These are phyloP conservation scores for Mimachlamys varia DNA, from an alignment of 2,888 invertebrate species.

Conservation along the genomic window DNA sequence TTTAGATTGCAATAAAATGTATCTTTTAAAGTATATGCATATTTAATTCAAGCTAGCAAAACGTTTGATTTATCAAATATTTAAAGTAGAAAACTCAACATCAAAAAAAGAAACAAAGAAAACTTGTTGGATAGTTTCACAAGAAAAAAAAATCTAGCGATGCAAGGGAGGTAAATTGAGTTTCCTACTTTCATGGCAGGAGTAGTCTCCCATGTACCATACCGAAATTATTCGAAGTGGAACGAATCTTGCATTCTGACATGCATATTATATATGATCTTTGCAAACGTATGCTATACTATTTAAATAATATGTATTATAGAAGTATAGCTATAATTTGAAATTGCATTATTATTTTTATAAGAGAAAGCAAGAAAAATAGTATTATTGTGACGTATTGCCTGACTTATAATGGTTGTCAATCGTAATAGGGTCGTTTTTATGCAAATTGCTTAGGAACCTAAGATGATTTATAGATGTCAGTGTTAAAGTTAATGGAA, in stretches of 20 bases:
- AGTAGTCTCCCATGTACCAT: constrained; percentile 28
- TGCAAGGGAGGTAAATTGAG: constrained; percentile 3
- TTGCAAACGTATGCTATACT: neutral
- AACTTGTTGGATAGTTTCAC: neutral
- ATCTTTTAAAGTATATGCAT: neutral
- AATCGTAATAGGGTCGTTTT: neutral
- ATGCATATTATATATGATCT: too few species aligned
- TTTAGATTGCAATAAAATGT: neutral
- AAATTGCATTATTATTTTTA: neutral
- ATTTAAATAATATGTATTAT: neutral
- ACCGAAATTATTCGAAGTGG: neutral
- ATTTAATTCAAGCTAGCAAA: neutral
- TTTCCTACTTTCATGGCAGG: neutral
- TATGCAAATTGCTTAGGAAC: constrained; percentile 1
- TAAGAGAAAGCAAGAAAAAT: neutral
- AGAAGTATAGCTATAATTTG: neutral
- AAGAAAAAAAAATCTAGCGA: neutral
- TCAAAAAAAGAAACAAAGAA: neutral
- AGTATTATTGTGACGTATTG: neutral
- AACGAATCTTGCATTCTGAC: too few species aligned
- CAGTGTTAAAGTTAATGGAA: neutral
- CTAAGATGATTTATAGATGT: constrained; percentile 7
- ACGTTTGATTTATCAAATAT: neutral
- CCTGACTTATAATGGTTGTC: neutral
- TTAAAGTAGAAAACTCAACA: neutral